phyloP scores from a whole-genome alignment of 2,113 vertebrate genomes.

The Mastomys natalensis region DNA sequence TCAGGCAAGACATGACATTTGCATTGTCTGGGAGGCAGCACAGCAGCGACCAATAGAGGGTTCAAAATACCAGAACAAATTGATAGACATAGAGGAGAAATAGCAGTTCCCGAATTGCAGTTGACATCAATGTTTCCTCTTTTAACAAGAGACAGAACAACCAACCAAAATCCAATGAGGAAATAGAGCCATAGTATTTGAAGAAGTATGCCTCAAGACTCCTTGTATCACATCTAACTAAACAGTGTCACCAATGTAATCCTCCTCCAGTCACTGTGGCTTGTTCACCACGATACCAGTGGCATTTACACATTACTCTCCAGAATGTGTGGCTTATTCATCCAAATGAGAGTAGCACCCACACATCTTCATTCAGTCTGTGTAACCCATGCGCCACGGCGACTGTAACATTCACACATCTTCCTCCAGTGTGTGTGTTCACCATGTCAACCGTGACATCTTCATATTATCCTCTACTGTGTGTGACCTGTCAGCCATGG shows the following conservation, averaged over 20 bases:
- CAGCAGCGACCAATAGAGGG: background rate
- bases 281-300: background rate
- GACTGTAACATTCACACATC: background rate
- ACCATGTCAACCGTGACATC: background rate
- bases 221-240: background rate
- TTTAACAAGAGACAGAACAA: background rate
- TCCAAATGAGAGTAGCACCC: too few relatives aligned
- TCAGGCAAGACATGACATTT: fast-evolving
- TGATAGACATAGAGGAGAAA: background rate
- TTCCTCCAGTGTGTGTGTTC: background rate
- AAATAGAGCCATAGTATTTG: background rate
- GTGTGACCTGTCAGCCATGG: background rate
- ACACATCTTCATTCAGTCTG: background rate
- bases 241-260: background rate
- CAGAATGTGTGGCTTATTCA: background rate
- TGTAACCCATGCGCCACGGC: background rate
- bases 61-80: background rate
- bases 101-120: background rate
- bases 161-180: background rate
- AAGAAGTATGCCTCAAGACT: background rate
- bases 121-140: background rate
- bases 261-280: background rate
- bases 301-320: background rate
- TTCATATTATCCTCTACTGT: background rate
- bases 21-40: background rate